A percentile compares a stretch with the other conserved stretches of the same genome.
Conservation (phyloP, 1,140 invertebrate genomes). For the Megalonaias nervosa region DNA sequence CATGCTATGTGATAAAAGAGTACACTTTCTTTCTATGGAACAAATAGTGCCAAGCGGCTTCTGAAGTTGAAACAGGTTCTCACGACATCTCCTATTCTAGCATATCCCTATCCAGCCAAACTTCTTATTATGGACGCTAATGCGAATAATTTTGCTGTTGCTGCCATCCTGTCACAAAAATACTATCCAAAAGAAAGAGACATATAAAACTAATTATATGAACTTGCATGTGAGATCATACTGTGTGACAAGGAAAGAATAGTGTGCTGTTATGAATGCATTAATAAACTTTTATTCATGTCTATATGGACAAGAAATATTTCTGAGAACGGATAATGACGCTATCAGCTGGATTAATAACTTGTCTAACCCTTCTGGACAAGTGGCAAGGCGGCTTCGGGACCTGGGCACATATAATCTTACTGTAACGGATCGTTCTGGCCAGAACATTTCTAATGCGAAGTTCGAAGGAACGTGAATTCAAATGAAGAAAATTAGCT, state of each 20-base stretch:
- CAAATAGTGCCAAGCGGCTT: background rate
- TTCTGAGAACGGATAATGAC: constrained; percentile 42
- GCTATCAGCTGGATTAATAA: constrained; percentile 42
- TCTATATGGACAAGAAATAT: constrained; percentile 40
- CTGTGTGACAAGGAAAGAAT: constrained; percentile 47
- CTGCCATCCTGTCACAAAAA: constrained; percentile 53
- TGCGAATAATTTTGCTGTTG: constrained; percentile 45
- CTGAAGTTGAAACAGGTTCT: constrained; percentile 1
- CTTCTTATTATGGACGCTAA: constrained; percentile 49
- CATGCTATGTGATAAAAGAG: constrained; percentile 7
- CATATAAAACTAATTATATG: constrained; percentile 41
- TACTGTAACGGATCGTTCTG: constrained; percentile 41
- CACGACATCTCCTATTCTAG: constrained; percentile 28
- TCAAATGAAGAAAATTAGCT: background rate
- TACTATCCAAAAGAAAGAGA: constrained; percentile 39
- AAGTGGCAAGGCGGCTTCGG: constrained; percentile 55
- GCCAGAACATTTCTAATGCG: constrained; percentile 49
- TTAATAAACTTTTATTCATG: constrained; percentile 40
- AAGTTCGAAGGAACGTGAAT: background rate
- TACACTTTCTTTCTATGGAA: constrained; percentile 1
- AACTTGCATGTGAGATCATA: constrained; percentile 72
- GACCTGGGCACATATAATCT: constrained; percentile 47
- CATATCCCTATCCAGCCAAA: constrained; percentile 6
- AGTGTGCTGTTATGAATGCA: constrained; percentile 34
- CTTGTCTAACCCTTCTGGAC: constrained; percentile 31